phyloP scores from a whole-genome alignment of 2,797 vertebrate species.

The Melanotaenia maccullochi region DNA sequence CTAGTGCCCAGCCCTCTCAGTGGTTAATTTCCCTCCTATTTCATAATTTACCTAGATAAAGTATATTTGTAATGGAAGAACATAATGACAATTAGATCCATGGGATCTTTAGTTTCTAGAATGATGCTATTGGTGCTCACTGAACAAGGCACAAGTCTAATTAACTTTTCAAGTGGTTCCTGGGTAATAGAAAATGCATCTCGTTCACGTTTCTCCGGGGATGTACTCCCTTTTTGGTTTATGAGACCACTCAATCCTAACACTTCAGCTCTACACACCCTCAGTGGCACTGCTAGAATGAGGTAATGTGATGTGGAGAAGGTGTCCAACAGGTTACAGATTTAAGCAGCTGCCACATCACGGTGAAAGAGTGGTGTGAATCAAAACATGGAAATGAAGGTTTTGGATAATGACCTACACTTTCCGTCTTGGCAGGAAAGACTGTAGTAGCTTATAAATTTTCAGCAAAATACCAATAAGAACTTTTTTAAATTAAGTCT shows the following conservation, averaged over 20 bases:
- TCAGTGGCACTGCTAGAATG: constrained; percentile 5
- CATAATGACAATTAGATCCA: constrained; percentile 31
- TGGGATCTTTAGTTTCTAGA: constrained; percentile 24
- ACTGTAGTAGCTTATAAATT: neutral
- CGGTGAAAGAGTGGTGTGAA: constrained; percentile 11
- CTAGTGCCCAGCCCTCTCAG: neutral
- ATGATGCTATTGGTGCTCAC: constrained; percentile 21
- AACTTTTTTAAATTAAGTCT: too few relatives aligned
- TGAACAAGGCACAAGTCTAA: constrained; percentile 44
- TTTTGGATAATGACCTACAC: constrained; percentile 15
- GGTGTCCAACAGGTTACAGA: constrained; percentile 24
- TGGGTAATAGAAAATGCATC: constrained; percentile 46
- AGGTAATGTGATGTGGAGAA: constrained; percentile 17
- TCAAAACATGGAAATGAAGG: constrained; percentile 29
- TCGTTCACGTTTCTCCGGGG: constrained; percentile 47
- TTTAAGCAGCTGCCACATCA: neutral
- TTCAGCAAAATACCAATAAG: too few relatives aligned
- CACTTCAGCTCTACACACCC: constrained; percentile 4
- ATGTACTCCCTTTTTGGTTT: constrained; percentile 50
- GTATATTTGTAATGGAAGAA: neutral
- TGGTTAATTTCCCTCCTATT: constrained; percentile 1
- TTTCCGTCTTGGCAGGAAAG: neutral
- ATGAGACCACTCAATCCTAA: constrained; percentile 71
- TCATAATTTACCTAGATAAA: constrained; percentile 6
- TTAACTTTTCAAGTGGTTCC: constrained; percentile 59